Conservation (phyloP, 2,797 vertebrate genomes). For the Potorous gilbertii region DNA sequence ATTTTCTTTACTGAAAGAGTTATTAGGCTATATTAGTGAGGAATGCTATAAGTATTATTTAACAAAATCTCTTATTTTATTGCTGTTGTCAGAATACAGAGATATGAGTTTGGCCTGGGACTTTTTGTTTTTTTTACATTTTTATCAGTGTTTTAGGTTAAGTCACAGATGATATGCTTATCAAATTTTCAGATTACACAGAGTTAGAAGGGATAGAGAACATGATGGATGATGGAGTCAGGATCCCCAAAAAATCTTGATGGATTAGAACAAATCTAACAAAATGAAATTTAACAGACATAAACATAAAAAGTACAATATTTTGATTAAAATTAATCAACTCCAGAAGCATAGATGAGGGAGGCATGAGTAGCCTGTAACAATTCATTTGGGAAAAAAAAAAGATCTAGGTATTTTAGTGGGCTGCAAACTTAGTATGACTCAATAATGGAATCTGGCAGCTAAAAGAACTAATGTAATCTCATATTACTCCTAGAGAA, state of each 20-base stretch:
- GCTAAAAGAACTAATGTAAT: not conserved
- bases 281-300: not conserved
- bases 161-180: not conserved
- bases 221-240: not conserved
- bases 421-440: not conserved
- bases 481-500: not conserved
- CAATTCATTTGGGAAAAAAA: not conserved
- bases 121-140: not conserved
- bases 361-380: not conserved
- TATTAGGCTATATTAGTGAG: not conserved
- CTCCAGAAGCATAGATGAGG: not conserved
- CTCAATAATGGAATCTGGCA: not conserved
- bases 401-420: not conserved
- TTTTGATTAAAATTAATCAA: not conserved
- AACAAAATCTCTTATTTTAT: not conserved
- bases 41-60: not conserved
- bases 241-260: not conserved
- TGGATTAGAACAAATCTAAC: not conserved
- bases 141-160: not conserved
- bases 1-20: not conserved
- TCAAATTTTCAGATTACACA: not conserved
- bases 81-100: not conserved
- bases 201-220: not conserved
- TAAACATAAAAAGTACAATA: not conserved
- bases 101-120: not conserved